Percentiles rank a stretch among this genome's conserved stretches.
phyloP scores from a whole-genome alignment of 2,113 vertebrate species.

The Shinisaurus crocodilurus region DNA sequence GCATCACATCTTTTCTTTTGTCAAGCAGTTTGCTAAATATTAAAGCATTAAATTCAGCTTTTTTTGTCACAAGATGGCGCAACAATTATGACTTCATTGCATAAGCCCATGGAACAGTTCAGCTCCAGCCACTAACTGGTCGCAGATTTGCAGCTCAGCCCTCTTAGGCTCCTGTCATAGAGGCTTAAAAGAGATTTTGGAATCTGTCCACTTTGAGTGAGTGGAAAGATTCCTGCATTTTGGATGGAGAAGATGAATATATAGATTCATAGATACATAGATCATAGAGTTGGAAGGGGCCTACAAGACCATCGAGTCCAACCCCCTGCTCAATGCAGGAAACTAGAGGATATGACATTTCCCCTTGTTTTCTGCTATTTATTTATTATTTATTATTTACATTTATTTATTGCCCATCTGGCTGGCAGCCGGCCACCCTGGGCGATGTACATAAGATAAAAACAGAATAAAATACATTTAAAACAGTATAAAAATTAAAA shows the following conservation, averaged over 20 bases:
- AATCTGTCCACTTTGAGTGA: neutral
- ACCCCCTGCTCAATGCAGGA: too few species aligned
- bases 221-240: neutral
- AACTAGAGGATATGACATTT: too few species aligned
- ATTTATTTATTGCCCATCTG: too few species aligned
- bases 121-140: constrained; percentile 14
- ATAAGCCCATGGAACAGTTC: constrained; percentile 9
- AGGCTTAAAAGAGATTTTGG: constrained; percentile 17
- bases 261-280: too few species aligned
- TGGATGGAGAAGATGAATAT: neutral
- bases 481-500: too few species aligned
- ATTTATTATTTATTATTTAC: too few species aligned
- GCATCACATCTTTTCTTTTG: neutral
- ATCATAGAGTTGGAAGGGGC: too few species aligned
- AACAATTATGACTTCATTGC: constrained; percentile 7
- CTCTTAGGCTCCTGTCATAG: constrained; percentile 13
- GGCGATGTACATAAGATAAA: too few species aligned
- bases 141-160: neutral
- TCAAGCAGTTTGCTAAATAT: neutral
- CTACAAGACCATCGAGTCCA: too few species aligned
- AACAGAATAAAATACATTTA: too few species aligned
- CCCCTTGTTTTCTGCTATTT: neutral
- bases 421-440: too few species aligned
- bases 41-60: neutral
- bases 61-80: neutral